Conservation (phyloP, 2,888 invertebrate genomes). For the Rhamnusium bicolor region DNA sequence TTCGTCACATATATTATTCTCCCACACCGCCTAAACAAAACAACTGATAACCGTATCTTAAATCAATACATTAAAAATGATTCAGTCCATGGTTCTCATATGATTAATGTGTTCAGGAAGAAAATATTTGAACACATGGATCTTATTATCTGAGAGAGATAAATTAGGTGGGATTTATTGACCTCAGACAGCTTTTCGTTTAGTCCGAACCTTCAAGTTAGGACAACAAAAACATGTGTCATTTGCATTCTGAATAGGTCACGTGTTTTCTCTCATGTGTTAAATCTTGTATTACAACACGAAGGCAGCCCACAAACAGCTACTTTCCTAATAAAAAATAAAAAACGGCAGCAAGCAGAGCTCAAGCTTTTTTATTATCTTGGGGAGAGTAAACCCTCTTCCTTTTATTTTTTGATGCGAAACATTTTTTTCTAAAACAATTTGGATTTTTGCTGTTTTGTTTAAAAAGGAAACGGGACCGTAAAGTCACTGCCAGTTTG, state of each 20-base stretch:
- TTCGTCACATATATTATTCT: not conserved
- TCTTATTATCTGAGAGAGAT: slow-evolving; percentile 20
- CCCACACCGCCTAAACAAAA: slow-evolving; percentile 5
- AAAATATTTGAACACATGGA: slow-evolving; percentile 37
- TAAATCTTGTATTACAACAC: slow-evolving; percentile 9
- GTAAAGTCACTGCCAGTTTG: not conserved
- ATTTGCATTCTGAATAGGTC: slow-evolving; percentile 22
- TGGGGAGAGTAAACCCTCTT: not conserved
- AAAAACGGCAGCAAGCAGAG: not conserved
- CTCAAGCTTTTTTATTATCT: not conserved
- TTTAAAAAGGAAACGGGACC: not conserved
- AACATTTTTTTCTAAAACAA: not conserved
- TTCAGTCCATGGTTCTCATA: slow-evolving; percentile 9
- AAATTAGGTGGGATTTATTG: slow-evolving; percentile 24
- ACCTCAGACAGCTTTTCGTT: slow-evolving; percentile 16
- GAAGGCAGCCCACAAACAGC: not conserved
- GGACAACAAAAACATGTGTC: slow-evolving; percentile 20
- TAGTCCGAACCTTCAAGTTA: not conserved
- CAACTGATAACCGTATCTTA: slow-evolving; percentile 22
- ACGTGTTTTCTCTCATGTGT: slow-evolving; percentile 8
- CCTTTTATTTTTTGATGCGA: not conserved
- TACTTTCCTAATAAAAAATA: slow-evolving; percentile 8
- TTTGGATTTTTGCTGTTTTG: not conserved
- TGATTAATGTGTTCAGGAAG: slow-evolving; percentile 34
- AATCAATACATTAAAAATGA: slow-evolving; percentile 26